These are phyloP conservation scores for Sakesphorus luctuosus DNA, from an alignment of 2,113 vertebrate species.

Conservation along the genomic window DNA sequence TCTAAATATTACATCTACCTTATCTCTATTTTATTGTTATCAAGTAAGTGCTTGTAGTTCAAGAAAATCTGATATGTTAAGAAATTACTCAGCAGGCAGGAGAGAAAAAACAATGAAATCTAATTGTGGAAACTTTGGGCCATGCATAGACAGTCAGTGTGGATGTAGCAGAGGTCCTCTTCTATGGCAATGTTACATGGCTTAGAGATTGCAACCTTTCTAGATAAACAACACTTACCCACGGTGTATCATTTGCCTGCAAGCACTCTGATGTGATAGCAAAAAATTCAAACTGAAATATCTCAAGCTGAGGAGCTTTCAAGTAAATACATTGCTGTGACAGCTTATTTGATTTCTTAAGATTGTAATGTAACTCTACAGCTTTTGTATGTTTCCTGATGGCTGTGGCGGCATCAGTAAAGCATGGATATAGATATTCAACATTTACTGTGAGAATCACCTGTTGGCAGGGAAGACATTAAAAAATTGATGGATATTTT, in stretches of 20 bases:
- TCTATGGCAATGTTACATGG: not conserved
- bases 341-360: not conserved
- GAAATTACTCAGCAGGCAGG: not conserved
- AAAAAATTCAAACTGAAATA: not conserved
- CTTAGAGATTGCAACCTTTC: not conserved
- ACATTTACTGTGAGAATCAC: not conserved
- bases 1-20: not conserved
- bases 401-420: not conserved
- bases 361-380: not conserved
- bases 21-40: not conserved
- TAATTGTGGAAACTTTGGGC: not conserved
- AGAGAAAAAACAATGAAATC: not conserved
- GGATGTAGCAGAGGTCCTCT: not conserved
- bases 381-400: not conserved
- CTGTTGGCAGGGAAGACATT: not conserved
- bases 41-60: not conserved
- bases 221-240: not conserved
- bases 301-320: not conserved
- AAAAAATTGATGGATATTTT: not conserved
- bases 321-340: not conserved
- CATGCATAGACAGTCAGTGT: not conserved
- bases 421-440: not conserved
- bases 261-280: not conserved
- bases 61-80: not conserved
- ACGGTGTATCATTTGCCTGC: accelerated